These are phyloP conservation scores for Philaenus spumarius DNA, from an alignment of 1,140 invertebrate species.

Conservation along the genomic window DNA sequence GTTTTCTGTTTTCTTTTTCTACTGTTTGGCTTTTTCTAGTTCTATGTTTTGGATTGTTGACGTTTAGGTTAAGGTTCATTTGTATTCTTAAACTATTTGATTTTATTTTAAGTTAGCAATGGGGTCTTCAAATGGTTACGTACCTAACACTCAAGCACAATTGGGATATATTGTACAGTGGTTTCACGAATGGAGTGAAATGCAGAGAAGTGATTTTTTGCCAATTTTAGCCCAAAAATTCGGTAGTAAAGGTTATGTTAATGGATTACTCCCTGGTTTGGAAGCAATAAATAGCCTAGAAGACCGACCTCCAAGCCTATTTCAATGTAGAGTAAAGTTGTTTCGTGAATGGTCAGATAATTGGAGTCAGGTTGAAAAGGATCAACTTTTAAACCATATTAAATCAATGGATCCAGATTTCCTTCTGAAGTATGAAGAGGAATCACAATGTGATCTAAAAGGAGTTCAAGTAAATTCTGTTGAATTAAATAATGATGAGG, in stretches of 20 bases:
- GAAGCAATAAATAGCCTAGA: constrained; percentile 54
- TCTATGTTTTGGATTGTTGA: no score
- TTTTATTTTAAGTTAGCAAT: background rate
- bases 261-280: constrained; percentile 64
- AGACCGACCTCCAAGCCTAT: constrained; percentile 70
- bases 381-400: constrained; percentile 58
- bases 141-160: constrained; percentile 50
- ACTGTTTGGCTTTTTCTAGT: no score
- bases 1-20: no score
- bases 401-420: constrained; percentile 63
- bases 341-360: constrained; percentile 79
- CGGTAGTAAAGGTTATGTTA: constrained; percentile 50
- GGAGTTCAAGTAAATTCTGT: no score
- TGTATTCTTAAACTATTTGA: no score
- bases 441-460: constrained; percentile 25
- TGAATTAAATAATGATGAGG: no score
- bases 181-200: constrained; percentile 84
- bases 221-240: constrained; percentile 65
- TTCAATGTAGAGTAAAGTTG: constrained; percentile 81
- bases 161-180: constrained; percentile 72
- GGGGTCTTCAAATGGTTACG: constrained; percentile 17
- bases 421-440: constrained; percentile 58
- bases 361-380: constrained; percentile 70
- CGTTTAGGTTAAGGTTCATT: no score
- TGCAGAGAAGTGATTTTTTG: constrained; percentile 78